Evolutionary conservation across 2,113 vertebrate genomes (phyloP), one percentile per base, ranked within the genome.

Genomic region (Prunella fulvescens): DNA sequence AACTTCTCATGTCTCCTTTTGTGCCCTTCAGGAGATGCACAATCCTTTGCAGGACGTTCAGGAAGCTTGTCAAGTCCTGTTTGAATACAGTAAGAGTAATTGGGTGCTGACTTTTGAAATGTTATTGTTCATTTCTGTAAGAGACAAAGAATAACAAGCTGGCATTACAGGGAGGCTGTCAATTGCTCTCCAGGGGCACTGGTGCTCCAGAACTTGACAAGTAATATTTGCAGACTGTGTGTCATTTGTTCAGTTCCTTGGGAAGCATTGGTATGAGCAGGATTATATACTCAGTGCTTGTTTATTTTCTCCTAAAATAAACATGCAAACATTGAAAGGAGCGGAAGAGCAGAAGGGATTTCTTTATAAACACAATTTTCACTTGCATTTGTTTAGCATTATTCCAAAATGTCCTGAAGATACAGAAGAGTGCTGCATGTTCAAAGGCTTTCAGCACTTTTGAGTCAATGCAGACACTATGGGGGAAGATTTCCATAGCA

Each of bases 401-500:
- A 18, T 88, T 93, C 37, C 65, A 84, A 79, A 90, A 86, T 87
- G 58, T 69, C 81, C 82, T 67, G 79, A 91, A 67, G 86, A 86
- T 45, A 18, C 42, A n/a, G 40, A 62, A 72, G 29, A 87, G 33
- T 53, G 50, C 37, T 93, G 35, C 51, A 76, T 17, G 45, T 72
- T 90, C 54, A 92, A 45, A 77, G 74, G n/a, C 48, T 79, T 86
- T 76, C 73, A 76, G 28, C 56, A 29, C 57, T 92, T 93, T 77
- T 92, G 79, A 97, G 70, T 93, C 86, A 90, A 51, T 45, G 67
- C 45, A 86, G 82, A 87, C 11, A 54, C 44, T 76, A 53, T 58
- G 47, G 74, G 45, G 58, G 54, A 77, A 92, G 33, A 95, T 97
- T 96, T 96, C 97, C 97, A 98, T 97, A 96, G 97, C 96, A 98